Percentiles rank a stretch among this genome's conserved stretches.
phyloP scores from a whole-genome alignment of 2,113 vertebrate genomes.

The Lampris incognitus region DNA sequence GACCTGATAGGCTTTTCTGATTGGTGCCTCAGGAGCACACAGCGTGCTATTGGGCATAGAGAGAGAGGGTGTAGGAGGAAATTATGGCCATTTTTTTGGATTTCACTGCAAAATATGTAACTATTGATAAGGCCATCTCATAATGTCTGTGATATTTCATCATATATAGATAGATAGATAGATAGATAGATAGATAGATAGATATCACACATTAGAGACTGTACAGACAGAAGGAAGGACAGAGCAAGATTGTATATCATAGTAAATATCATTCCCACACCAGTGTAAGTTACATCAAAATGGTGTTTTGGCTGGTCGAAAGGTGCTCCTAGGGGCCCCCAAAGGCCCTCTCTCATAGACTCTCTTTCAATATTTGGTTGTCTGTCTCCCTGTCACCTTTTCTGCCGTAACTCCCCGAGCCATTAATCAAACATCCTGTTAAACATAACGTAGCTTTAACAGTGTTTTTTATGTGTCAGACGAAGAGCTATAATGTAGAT shows the following conservation, averaged over 20 bases:
- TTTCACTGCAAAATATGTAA: background rate
- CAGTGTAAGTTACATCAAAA: too few species aligned
- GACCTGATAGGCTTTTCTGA: slow-evolving; percentile 6
- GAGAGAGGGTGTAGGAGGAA: slow-evolving; percentile 2
- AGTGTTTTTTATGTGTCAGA: background rate
- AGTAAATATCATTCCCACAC: too few species aligned
- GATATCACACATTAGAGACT: too few species aligned
- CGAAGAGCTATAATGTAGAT: too few species aligned
- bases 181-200: too few species aligned
- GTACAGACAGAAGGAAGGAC: background rate
- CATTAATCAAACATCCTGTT: slow-evolving; percentile 9
- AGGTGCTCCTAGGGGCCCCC: too few species aligned
- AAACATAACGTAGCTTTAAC: background rate
- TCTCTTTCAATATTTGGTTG: background rate
- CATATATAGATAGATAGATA: background rate
- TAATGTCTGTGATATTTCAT: background rate
- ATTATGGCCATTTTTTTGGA: background rate
- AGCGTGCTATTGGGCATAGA: background rate
- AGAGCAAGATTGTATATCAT: background rate
- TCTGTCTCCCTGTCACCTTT: background rate
- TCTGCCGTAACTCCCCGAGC: background rate
- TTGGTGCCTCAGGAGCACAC: slow-evolving; percentile 30
- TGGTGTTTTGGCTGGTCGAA: too few species aligned
- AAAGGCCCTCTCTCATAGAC: too few species aligned
- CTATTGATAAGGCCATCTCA: background rate